Evolutionary conservation across 2,797 vertebrate species (phyloP).

Genomic region (Siniperca undulata): DNA sequence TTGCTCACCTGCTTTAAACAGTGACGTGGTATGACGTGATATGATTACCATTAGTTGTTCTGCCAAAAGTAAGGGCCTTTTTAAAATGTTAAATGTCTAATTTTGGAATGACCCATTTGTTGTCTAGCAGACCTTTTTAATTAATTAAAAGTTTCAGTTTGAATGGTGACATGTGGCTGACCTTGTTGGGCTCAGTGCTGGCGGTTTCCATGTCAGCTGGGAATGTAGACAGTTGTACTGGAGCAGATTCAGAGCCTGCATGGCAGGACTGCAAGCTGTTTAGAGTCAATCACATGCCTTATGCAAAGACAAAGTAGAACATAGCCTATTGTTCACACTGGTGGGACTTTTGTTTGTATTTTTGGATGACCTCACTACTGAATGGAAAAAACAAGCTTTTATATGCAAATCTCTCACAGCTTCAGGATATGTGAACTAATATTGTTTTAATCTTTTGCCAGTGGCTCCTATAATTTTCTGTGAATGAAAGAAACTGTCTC

Average conservation of each 20-base stretch:
- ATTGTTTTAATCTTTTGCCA: not conserved
- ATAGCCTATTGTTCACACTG: constrained; percentile 22
- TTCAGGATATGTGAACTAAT: not conserved
- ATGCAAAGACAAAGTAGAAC: constrained; percentile 31
- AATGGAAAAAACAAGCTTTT: not conserved
- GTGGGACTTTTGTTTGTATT: not conserved
- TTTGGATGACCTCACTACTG: not conserved
- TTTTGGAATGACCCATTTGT: constrained; percentile 19
- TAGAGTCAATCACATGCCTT: constrained; percentile 10
- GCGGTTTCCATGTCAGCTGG: constrained; percentile 20
- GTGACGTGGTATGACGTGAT: not conserved
- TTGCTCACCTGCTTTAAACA: not conserved
- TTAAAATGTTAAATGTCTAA: not conserved
- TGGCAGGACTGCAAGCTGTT: constrained; percentile 14
- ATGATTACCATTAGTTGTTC: not conserved
- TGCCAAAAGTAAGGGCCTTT: not conserved
- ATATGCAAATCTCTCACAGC: not conserved
- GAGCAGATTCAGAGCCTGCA: constrained; percentile 16
- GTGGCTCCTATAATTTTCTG: not conserved
- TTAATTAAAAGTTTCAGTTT: constrained; percentile 35
- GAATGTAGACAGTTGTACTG: not conserved
- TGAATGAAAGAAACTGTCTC: constrained; percentile 14
- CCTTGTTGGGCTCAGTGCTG: constrained; percentile 27
- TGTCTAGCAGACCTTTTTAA: not conserved
- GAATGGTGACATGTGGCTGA: constrained; percentile 31